Evolutionary conservation across 2,797 vertebrate genomes (phyloP).

Genomic region (Scomberomorus guttatus): DNA sequence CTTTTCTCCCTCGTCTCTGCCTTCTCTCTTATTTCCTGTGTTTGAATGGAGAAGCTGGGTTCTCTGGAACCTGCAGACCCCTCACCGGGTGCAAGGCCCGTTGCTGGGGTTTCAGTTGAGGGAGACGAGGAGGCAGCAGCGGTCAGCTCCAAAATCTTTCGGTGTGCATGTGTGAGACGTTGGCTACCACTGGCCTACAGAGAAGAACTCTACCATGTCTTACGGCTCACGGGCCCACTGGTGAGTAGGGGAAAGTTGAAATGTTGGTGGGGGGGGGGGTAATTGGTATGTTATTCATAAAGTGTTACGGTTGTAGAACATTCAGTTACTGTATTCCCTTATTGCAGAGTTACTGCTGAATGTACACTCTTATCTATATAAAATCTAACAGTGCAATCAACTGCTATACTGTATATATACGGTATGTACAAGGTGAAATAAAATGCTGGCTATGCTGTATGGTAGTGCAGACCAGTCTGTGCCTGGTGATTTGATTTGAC

Average conservation of each 20-base stretch:
- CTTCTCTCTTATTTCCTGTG: slow-evolving; percentile 40
- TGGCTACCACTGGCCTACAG: slow-evolving; percentile 84
- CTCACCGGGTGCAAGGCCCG: slow-evolving; percentile 56
- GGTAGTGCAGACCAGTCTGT: slow-evolving; percentile 4
- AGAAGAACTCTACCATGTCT: slow-evolving; percentile 84
- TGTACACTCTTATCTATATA: slow-evolving; percentile 2
- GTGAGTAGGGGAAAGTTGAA: slow-evolving; percentile 80
- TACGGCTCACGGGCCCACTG: slow-evolving; percentile 83
- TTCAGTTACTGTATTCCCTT: background rate
- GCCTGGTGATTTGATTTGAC: slow-evolving; percentile 18
- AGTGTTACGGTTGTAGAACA: background rate
- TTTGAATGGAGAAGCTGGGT: slow-evolving; percentile 82
- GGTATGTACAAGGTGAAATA: slow-evolving; percentile 1
- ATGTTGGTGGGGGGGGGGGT: background rate
- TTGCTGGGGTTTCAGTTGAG: slow-evolving; percentile 61
- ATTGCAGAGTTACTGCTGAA: slow-evolving; percentile 4
- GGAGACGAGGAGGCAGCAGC: slow-evolving; percentile 43
- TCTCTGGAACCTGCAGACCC: slow-evolving; percentile 65
- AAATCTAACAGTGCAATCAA: background rate
- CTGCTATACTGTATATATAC: background rate
- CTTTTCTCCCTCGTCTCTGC: slow-evolving; percentile 41
- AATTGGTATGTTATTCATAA: slow-evolving; percentile 14
- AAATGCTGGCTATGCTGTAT: background rate
- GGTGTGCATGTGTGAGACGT: slow-evolving; percentile 71
- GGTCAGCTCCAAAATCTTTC: slow-evolving; percentile 75